phyloP scores from a whole-genome alignment of 2,113 vertebrate species.

The Willisornis vidua region DNA sequence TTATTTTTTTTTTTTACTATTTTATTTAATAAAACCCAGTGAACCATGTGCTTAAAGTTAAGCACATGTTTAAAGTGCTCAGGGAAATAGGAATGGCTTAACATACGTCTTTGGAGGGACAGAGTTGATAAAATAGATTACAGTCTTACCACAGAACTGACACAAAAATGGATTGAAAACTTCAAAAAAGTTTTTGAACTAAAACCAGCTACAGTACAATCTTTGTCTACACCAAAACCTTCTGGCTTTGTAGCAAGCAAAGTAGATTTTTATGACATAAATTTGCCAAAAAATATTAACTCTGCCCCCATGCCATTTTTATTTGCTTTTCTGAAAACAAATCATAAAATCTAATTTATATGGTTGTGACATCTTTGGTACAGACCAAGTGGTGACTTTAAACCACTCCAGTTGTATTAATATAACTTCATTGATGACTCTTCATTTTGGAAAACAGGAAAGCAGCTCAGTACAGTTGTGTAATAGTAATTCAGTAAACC shows the following conservation, averaged over 20 bases:
- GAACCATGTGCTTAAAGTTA: constrained; percentile 44
- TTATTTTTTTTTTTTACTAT: not conserved
- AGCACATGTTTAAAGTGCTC: not conserved
- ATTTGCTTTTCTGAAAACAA: not conserved
- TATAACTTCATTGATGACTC: not conserved
- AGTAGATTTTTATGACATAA: not conserved
- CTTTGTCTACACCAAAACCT: not conserved
- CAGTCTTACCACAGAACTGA: not conserved
- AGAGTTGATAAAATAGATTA: not conserved
- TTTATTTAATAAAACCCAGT: constrained; percentile 18
- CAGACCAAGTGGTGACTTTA: not conserved
- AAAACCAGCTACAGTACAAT: not conserved
- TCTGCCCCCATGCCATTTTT: not conserved
- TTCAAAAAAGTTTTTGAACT: not conserved
- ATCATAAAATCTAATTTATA: not conserved
- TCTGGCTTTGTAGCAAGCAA: not conserved
- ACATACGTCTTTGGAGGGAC: not conserved
- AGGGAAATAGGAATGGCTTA: not conserved
- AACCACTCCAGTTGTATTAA: not conserved
- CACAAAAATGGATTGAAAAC: constrained; percentile 7
- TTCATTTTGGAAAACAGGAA: not conserved
- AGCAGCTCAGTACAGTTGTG: not conserved
- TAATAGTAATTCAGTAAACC: not conserved
- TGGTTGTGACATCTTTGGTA: not conserved
- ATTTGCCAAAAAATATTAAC: not conserved